Base-by-base conservation (phyloP, 2,888 invertebrate genomes). In the Kuschelorhynchus macadamiae region DNA sequence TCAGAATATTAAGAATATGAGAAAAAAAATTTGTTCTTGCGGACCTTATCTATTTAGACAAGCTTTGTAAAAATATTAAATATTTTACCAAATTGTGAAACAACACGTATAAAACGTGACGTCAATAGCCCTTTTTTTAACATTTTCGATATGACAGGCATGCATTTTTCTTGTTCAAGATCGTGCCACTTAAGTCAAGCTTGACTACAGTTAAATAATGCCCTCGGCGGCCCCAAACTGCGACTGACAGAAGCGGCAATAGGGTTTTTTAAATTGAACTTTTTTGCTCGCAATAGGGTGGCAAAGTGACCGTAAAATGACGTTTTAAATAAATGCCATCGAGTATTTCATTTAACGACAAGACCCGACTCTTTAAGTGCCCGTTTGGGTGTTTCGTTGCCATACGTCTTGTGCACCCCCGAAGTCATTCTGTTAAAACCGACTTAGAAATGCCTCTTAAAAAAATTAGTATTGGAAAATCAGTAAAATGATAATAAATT, bases 321-420 rank as follows among this genome's bases (percentile, higher is more conserved):
- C 78, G 77, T 81, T 81, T 81, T 79, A 81, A 81, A 82, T 80
- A 81, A 82, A 81, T 81, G 81, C 75, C 78, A 79, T 79, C 77
- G 79, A 79, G 78, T 80, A 77, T 80, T 77, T 77, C 77, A 77
- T 78, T 77, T 76, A 78, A 76, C 61, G 67, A 62, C 70, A 68
- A 65, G 60, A 30, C 44, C 25, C 14, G 12, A 36, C 44, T 18
- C 46, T 44, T 62, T 52, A 53, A 53, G 41, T 41, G 52, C 52
- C 52, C 61, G 61, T 53, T 44, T 52, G 25, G 53, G 62, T 53
- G 25, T 41, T 60, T 42, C 9, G 2, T 25, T 7, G 25, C 42
- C 42, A 60, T 60, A 60, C 33, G 49, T 60, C 60, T 60, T 60
- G 20, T 25, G 41, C n/a, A 55, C 41, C 53, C 53, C 41, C 14